Base-by-base conservation (phyloP, 2,797 vertebrate genomes). In the Nyctibius grandis region DNA sequence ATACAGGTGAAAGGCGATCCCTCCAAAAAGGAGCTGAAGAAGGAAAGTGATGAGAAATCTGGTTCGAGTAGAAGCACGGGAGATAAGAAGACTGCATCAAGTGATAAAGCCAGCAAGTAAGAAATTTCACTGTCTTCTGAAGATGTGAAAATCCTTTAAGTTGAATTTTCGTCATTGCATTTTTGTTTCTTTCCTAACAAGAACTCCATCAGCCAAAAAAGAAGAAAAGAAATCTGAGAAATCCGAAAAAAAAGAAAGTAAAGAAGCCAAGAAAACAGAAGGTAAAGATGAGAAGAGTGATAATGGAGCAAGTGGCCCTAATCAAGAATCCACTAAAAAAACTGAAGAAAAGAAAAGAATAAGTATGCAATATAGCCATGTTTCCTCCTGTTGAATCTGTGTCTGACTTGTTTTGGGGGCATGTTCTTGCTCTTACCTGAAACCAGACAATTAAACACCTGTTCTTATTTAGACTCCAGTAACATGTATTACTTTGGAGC, bases 181-280 rank as follows among this genome's bases (percentile, higher is more conserved):
- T 94, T 89, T 14, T 95, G 19, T 56, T 91, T 96, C 36, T 89
- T 74, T 86, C 74, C 70, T 45, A 81, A 89, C 54, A 93, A 99
- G 99, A 98, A 97, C 97, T 69, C 98, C 96, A 0, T 98, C 98
- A 78, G 97, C 98, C 85, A 99, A 99, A 98, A 99, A 99, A 95
- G 99, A 99, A 83, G 99, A 99, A 61, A 99, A 99, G 96, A 99
- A 99, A 88, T 98, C 98, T n/a, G 99, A 99, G n/a, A 99, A 99
- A 95, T 97, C 97, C 7, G 98, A 98, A 75, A 99, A 99, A 86
- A 99, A 99, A 96, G 99, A 99, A 92, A 92, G 87, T 93, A 99
- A 99, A 97, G 99, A 99, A 65, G 13, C 84, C 78, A 99, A 99
- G 97, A 99, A 99, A 97, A 97, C 95, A 57, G 99, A 99, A 69